Conservation (phyloP, 2,888 invertebrate species). For the Stenoptilia bipunctidactyla region DNA sequence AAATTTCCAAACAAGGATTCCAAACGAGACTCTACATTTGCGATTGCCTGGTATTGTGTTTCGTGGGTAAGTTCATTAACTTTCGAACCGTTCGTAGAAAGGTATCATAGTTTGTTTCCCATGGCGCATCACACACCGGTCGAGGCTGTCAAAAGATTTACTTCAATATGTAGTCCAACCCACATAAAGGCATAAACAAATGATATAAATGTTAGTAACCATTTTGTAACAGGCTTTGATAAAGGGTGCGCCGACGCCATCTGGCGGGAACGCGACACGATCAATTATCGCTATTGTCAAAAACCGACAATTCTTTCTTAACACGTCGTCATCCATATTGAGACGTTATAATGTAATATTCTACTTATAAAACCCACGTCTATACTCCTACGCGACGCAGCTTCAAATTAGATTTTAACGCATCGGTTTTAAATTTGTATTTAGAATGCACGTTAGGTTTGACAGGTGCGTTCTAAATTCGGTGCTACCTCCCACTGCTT, state of each 20-base stretch:
- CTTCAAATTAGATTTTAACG: conserved; percentile 23
- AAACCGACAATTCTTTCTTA: conserved; percentile 40
- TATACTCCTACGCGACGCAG: conserved; percentile 14
- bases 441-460: conserved; percentile 20
- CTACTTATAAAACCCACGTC: conserved; percentile 27
- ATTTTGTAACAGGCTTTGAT: conserved; percentile 27
- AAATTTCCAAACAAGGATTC: too few relatives aligned
- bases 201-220: conserved; percentile 37
- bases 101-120: conserved; percentile 4
- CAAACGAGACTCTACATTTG: too few relatives aligned
- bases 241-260: conserved; percentile 45
- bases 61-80: too few relatives aligned
- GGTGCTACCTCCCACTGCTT: conserved; percentile 59
- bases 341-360: conserved; percentile 21
- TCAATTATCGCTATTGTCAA: conserved; percentile 61
- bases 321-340: conserved; percentile 45
- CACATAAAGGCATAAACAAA: conserved; percentile 38
- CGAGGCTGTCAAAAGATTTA: conserved; percentile 40
- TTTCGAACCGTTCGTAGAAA: too few relatives aligned
- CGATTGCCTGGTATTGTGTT: too few relatives aligned
- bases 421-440: conserved; percentile 26
- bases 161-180: conserved; percentile 24
- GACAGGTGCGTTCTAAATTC: conserved; percentile 62
- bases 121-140: conserved; percentile 17
- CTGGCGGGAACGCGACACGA: conserved; percentile 45